Evolutionary conservation across 2,797 vertebrate genomes (phyloP).

Genomic region (Chaunax sp.): DNA sequence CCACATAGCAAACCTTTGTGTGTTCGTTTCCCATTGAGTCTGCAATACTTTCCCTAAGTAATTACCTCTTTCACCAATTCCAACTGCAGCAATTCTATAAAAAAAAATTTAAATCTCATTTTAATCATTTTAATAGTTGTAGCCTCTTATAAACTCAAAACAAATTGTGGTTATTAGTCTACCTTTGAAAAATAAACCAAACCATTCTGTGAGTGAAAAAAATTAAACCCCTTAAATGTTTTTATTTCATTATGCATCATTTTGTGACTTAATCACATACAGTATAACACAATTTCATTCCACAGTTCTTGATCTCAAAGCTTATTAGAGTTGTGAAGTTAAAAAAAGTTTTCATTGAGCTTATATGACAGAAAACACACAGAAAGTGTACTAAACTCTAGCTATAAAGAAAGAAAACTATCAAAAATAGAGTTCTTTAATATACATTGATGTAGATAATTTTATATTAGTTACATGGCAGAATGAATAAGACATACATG

Average conservation of each 20-base stretch:
- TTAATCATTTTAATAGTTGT: too few species aligned
- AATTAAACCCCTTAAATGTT: neutral
- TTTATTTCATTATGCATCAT: conserved; percentile 49
- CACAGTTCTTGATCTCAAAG: conserved; percentile 23
- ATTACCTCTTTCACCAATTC: too few species aligned
- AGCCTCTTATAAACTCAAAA: too few species aligned
- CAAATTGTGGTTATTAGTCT: neutral
- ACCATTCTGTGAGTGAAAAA: neutral
- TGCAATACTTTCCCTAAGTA: too few species aligned
- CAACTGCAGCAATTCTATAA: too few species aligned
- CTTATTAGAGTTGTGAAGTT: conserved; percentile 30
- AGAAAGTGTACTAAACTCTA: conserved; percentile 25
- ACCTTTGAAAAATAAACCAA: neutral
- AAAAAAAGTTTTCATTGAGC: neutral
- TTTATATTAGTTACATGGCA: conserved; percentile 45
- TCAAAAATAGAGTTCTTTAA: conserved; percentile 74
- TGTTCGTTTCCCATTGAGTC: too few species aligned
- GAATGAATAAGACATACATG: conserved; percentile 46
- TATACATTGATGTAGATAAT: conserved; percentile 52
- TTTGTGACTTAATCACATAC: conserved; percentile 46
- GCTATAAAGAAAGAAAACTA: conserved; percentile 54
- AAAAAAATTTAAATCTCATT: too few species aligned
- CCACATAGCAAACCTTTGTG: too few species aligned
- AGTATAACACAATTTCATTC: conserved; percentile 9
- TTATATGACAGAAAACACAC: conserved; percentile 22